Base-by-base conservation (phyloP, 2,888 invertebrate species). In the Calliopum simillimum region DNA sequence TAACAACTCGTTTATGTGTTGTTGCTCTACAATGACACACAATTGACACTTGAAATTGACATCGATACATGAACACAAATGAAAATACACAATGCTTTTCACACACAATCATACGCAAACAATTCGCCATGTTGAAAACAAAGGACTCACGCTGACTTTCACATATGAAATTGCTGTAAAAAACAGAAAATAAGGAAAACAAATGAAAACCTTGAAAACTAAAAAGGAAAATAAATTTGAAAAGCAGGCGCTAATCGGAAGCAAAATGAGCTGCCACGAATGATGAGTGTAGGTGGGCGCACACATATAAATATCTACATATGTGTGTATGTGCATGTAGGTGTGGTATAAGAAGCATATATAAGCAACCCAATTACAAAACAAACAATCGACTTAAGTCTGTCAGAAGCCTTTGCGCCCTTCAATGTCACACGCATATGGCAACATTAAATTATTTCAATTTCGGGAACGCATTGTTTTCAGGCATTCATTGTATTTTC, bases 41-140 rank as follows among this genome's bases (percentile, higher is more conserved):
- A 23, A 21, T 53, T 53, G 53, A 53, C 53, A 53, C 53, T 53
- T 53, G 21, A 53, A 53, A 53, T 53, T 53, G 53, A 53, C 53
- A 53, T 59, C 33, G 33, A 41, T 59, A 59, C 59, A 25, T 3
- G 4, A n/a, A 6, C 59, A 59, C 25, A 2, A 12, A 5, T n/a
- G 33, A 23, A 59, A 23, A 59, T n/a, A 59, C n/a, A 59, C 59
- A 59, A 13, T 14, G 4, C 23, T 14, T 14, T 33, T 12, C 43
- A 49, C 49, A 49, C 49, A 1, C 56, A 23, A 23, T 5, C 56
- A 56, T 1, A 21, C 56, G n/a, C 58, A 58, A 25, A 58, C 13
- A 19, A 19, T 53, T 53, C n/a, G 21, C 23, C 53, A n/a, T 53
- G 21, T 19, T 53, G 23, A 21, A 53, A 12, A 23, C 53, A 53